Conservation (phyloP, 2,113 vertebrate species). For the Phoxinus phoxinus region DNA sequence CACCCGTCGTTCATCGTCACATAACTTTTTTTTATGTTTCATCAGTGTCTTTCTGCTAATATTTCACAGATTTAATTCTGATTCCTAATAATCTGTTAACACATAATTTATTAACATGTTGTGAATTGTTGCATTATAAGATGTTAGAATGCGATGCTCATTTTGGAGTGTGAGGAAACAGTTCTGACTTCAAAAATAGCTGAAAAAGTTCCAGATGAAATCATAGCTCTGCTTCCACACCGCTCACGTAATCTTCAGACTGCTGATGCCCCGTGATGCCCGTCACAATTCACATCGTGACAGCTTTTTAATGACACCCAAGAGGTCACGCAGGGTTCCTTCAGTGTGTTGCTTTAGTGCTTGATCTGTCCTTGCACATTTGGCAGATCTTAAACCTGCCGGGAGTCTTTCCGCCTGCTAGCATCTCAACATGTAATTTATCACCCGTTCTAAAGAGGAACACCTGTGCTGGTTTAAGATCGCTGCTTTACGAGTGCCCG, state of each 20-base stretch:
- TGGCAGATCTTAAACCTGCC: conserved; percentile 45
- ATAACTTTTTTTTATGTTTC: not conserved
- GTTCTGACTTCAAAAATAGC: not conserved
- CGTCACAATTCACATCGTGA: conserved; percentile 38
- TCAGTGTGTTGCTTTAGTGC: conserved; percentile 29
- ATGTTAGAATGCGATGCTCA: not conserved
- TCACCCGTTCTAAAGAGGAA: conserved; percentile 14
- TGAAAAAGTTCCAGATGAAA: not conserved
- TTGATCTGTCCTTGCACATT: conserved; percentile 36
- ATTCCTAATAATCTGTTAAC: not conserved
- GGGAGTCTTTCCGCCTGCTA: not conserved
- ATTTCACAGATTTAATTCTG: not conserved
- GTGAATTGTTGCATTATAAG: not conserved
- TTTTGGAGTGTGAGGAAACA: not conserved
- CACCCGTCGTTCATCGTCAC: not conserved
- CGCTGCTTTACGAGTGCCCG: conserved; percentile 30
- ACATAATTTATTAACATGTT: not conserved
- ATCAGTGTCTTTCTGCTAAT: not conserved
- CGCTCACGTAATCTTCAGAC: not conserved
- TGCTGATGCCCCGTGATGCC: not conserved
- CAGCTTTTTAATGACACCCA: conserved; percentile 14
- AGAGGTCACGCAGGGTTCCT: conserved; percentile 40
- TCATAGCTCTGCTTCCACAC: not conserved
- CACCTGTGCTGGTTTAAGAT: conserved; percentile 39
- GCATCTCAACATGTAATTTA: conserved; percentile 41